Evolutionary conservation across 2,113 vertebrate species (phyloP), one percentile per base, ranked within the genome.

Genomic region (Progne subis): DNA sequence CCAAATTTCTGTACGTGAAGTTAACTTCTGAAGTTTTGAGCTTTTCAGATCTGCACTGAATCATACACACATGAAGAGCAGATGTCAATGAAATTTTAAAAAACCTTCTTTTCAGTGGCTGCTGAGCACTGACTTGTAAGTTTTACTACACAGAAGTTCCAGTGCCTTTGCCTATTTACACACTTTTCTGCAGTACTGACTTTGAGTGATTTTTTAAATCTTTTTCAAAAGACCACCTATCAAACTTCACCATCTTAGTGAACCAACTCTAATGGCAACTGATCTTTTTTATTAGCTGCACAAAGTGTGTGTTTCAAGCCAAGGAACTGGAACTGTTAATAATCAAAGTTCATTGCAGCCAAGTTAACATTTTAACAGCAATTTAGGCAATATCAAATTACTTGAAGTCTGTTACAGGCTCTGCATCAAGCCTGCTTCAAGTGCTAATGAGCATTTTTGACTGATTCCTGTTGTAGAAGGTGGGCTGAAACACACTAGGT

Each of bases 401-500:
- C 12, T 41, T 12, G 11, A 53, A 28, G 2, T 16, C 14, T 50
- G 8, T 14, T 31, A 6, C 1, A 41, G 32, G 34, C 32, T 77
- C 29, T 9, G 18, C 28, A 39, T 8, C 39, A 26, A 61, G 12
- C 29, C 20, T 50, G 23, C 32, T 34, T 50, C 49, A 28, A 26
- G 47, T 3, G 17, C 23, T 20, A 34, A 37, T 0, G 0, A 6
- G 20, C 28, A 61, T 18, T 68, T 92, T 9, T 20, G 53, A 49
- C 25, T 12, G n/a, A 76, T 16, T 79, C 19, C 32, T 50, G 31
- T 24, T 31, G 37, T 11, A 25, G 11, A 37, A 67, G 8, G 32
- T 18, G 49, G 12, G 14, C 23, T 55, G 29, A 52, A 82, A 50
- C 19, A 50, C 29, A 8, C 12, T 10, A 23, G 5, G 4, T 46